A percentile compares a stretch with the other conserved stretches of the same genome.
These are phyloP conservation scores for Hyalella azteca DNA, from an alignment of 2,888 invertebrate genomes.

Conservation along the genomic window DNA sequence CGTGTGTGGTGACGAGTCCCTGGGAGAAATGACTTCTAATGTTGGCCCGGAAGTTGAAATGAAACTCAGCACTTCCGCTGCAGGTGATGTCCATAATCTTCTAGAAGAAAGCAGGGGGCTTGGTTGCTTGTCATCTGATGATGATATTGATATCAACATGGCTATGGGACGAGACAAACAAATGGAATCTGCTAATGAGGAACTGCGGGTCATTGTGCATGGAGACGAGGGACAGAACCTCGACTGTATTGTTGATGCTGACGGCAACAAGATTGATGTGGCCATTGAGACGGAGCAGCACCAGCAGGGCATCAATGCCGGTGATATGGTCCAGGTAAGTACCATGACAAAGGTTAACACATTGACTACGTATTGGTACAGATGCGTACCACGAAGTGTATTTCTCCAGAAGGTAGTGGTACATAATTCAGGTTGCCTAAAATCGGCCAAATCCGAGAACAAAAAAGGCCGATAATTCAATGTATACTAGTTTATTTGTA, in stretches of 20 bases:
- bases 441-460: too few species aligned
- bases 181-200: not conserved
- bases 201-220: not conserved
- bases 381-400: too few species aligned
- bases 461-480: too few species aligned
- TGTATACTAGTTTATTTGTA: too few species aligned
- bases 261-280: slow-evolving; percentile 13
- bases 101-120: not conserved
- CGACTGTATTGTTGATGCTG: not conserved
- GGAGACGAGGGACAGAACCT: not conserved
- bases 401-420: too few species aligned
- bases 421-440: too few species aligned
- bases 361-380: too few species aligned
- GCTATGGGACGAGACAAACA: not conserved
- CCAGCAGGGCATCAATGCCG: slow-evolving; percentile 21
- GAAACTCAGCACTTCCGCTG: not conserved
- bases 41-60: not conserved
- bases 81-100: not conserved
- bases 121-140: not conserved
- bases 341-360: too few species aligned
- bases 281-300: not conserved
- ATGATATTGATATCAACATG: not conserved
- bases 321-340: slow-evolving; percentile 17
- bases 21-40: not conserved
- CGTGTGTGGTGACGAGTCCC: not conserved